A percentile compares a stretch with the other conserved stretches of the same genome.
These are phyloP conservation scores for Oligia strigilis DNA, from an alignment of 2,888 invertebrate species.

Conservation along the genomic window DNA sequence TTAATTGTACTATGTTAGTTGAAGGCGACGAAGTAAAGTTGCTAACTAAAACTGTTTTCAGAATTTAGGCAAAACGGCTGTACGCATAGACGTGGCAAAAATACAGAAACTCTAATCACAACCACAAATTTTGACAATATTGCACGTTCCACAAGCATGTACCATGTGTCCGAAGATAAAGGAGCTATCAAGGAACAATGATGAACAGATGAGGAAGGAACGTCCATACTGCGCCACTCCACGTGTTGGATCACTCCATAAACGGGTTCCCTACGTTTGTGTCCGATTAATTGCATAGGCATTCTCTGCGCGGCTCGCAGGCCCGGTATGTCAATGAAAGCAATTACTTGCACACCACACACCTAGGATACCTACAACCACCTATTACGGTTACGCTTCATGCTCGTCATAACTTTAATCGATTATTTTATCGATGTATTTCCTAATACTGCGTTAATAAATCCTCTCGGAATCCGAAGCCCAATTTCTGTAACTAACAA, in stretches of 20 bases:
- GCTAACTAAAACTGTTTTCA: background rate
- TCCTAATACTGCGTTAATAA: background rate
- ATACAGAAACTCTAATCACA: background rate
- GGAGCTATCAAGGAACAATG: conserved; percentile 59
- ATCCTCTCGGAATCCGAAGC: background rate
- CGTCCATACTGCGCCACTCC: conserved; percentile 61
- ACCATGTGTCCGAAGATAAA: conserved; percentile 52
- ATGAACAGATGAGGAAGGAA: conserved; percentile 54
- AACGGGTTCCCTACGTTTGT: conserved; percentile 81
- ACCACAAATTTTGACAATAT: conserved; percentile 15
- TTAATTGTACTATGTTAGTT: background rate
- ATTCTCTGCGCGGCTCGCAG: conserved; percentile 80
- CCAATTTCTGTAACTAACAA: background rate
- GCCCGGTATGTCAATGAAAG: conserved; percentile 86
- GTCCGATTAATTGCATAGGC: conserved; percentile 86
- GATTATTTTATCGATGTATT: conserved; percentile 69
- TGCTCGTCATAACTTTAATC: conserved; percentile 60
- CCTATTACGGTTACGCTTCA: conserved; percentile 53
- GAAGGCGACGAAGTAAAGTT: background rate
- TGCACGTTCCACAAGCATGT: conserved; percentile 13
- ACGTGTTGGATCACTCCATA: conserved; percentile 70
- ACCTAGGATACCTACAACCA: conserved; percentile 51
- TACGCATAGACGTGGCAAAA: background rate
- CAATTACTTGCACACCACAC: conserved; percentile 83
- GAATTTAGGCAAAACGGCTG: no score